Base-by-base conservation (phyloP, 2,888 invertebrate species). In the Apoderus coryli region DNA sequence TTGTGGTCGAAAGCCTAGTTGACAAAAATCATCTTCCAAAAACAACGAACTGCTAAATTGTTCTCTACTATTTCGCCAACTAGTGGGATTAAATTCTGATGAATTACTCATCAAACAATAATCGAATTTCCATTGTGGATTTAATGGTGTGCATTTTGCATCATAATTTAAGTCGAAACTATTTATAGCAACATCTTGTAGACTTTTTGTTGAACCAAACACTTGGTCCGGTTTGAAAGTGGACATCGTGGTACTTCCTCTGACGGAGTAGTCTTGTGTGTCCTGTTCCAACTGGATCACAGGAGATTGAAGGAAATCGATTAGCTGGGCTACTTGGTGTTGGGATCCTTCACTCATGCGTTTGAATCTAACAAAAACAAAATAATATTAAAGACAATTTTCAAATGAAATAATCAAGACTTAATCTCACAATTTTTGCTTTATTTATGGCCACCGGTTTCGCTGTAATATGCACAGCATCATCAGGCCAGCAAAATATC, bases 1-100 rank as follows among this genome's bases (percentile, higher is more conserved):
- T 60, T 85, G 85, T 27, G 85, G 85, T 48, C 85, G 67, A 56
- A 81, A 79, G 34, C 82, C 81, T 56, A 85, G 68, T 52, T 80
- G 78, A 46, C 77, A 76, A 51, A 81, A 77, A 57, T 84, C 84
- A 48, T 84, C 79, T 48, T 79, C 82, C 34, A 77, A 56, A 69
- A 76, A 76, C 27, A 75, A 64, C 32, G 72, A 71, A n/a, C 43
- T 41, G 48, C 71, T 64, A 48, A 49, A 53, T 26, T 58, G 46
- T 39, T 60, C 58, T 40, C 54, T 57, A 37, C 55, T 57, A 29
- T 48, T 57, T 34, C 49, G 53, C 58, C 58, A 59, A 13, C 49
- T 39, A 3, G 48, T 59, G 53, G 58, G 65, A 64, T 42, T 65
- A 57, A 42, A 68, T 56, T 41, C 67, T 54, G 41, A 67, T 11